Conservation (phyloP, 2,113 vertebrate species). For the Lycaon pictus region DNA sequence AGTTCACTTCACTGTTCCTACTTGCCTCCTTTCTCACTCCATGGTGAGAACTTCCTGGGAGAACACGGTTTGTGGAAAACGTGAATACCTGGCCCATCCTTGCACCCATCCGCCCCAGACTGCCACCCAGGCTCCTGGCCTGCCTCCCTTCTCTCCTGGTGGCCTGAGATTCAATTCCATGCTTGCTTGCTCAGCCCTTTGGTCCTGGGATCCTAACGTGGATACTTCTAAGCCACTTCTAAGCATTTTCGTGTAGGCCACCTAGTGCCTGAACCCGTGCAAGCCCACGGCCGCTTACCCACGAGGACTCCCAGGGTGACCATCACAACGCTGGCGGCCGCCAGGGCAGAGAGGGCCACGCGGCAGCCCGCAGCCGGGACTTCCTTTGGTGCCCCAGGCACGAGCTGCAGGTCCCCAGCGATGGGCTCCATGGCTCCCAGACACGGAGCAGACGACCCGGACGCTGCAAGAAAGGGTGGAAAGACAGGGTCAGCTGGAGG, state of each 20-base stretch:
- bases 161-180: neutral
- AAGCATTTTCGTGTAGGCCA: accelerated
- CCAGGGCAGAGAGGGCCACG: accelerated
- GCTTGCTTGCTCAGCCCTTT: accelerated
- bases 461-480: neutral
- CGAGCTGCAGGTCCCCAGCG: neutral
- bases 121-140: neutral
- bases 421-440: constrained; percentile 80
- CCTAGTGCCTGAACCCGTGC: neutral
- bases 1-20: neutral
- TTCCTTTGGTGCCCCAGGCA: neutral
- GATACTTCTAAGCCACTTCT: accelerated
- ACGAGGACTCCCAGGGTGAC: constrained; percentile 83
- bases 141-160: neutral
- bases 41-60: neutral
- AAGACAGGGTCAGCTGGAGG: neutral
- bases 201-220: accelerated
- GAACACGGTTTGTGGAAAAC: neutral
- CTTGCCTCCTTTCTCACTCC: neutral
- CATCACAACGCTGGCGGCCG: neutral
- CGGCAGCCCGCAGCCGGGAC: neutral
- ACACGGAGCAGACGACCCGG: constrained; percentile 31
- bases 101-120: neutral
- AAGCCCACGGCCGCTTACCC: constrained; percentile 81
- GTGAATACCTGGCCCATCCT: accelerated